phyloP scores from a whole-genome alignment of 2,888 invertebrate species.

The Pterostichus madidus region DNA sequence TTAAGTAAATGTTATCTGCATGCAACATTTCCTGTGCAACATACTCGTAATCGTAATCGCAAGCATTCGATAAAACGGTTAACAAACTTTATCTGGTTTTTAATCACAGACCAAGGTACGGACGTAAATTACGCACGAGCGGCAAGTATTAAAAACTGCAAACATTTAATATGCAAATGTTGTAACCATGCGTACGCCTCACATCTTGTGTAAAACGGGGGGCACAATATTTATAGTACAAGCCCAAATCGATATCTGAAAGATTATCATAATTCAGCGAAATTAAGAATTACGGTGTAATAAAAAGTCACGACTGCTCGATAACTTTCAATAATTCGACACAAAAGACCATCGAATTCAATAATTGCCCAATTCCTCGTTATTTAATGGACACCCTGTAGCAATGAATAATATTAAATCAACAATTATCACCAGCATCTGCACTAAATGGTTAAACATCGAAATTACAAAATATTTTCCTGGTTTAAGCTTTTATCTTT shows the following conservation, averaged over 20 bases:
- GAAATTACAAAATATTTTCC: slow-evolving; percentile 72
- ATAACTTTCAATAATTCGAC: slow-evolving; percentile 62
- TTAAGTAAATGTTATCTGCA: background rate
- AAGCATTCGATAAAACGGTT: slow-evolving; percentile 25
- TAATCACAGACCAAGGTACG: slow-evolving; percentile 29
- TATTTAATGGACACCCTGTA: slow-evolving; percentile 56
- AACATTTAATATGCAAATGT: slow-evolving; percentile 49
- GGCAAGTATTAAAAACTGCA: slow-evolving; percentile 22
- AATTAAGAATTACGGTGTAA: slow-evolving; percentile 63
- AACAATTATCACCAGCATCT: slow-evolving; percentile 56
- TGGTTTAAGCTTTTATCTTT: slow-evolving; percentile 16
- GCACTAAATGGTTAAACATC: slow-evolving; percentile 75
- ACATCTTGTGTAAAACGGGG: background rate
- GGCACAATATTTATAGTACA: slow-evolving; percentile 54
- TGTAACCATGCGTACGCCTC: slow-evolving; percentile 23
- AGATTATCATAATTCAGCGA: slow-evolving; percentile 54
- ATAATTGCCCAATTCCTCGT: slow-evolving; percentile 61
- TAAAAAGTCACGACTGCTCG: slow-evolving; percentile 55
- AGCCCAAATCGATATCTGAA: slow-evolving; percentile 63
- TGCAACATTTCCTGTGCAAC: background rate
- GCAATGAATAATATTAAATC: slow-evolving; percentile 59
- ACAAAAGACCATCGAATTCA: slow-evolving; percentile 60
- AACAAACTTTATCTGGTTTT: slow-evolving; percentile 30
- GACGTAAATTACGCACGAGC: slow-evolving; percentile 30
- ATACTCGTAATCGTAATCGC: background rate